Base-by-base conservation (phyloP, 2,113 vertebrate genomes). In the Phylloscopus whistleri region DNA sequence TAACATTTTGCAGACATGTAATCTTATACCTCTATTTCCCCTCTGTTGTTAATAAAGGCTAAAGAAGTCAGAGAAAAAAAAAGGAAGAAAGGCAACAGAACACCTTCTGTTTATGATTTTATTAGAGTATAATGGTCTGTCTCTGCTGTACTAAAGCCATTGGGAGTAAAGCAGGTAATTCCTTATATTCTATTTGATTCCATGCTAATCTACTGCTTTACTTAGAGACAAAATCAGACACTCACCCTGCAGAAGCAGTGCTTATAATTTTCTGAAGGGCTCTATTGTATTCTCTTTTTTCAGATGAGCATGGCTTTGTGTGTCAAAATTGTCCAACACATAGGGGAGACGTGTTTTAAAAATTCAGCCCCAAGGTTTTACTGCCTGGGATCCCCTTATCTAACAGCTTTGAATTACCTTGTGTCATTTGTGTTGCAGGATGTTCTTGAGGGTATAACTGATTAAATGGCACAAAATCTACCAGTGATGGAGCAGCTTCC, bases 391-490 rank as follows among this genome's bases (percentile, higher is more conserved):
- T 88, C 37, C 53, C 58, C 43, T 84, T 90, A 89, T 78, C 89
- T 89, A 88, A 78, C 39, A 89, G 76, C 76, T 93, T 93, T 92
- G 72, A 94, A 84, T 85, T 93, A 77, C 76, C 39, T 84, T 33
- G 55, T 90, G 70, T 86, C 63, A 88, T 55, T 95, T 58, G 24
- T 62, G 48, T 70, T 73, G 37, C 63, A 88, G 72, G 43, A 83
- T 93, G 75, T 64, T 96, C 75, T 93, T 86, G 59, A 87, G 55
- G 39, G 52, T 87, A 83, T 77, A 77, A 86, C 51, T 70, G 88
- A 86, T 95, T 86, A 90, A 89, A 95, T 48, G 44, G 41, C 67
- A 86, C 67, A 83, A 82, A 91, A 85, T 69, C 82, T 69, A 73
- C 31, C 55, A 39, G 55, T 70, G 80, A 63, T 62, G 46, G 70